Conservation (phyloP, 2,797 vertebrate species). For the Acrossocheilus fasciatus region DNA sequence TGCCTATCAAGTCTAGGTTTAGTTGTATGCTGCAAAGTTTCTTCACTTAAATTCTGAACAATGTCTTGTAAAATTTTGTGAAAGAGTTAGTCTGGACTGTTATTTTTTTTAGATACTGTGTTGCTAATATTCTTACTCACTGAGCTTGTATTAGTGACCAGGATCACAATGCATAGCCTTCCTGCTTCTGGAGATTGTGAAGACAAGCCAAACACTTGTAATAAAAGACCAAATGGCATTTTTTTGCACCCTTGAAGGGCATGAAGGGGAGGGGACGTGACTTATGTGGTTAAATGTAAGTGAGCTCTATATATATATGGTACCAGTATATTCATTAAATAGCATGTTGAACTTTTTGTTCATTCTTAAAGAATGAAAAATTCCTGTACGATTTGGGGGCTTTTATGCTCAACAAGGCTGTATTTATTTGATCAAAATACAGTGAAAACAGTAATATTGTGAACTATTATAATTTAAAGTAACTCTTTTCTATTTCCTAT, state of each 20-base stretch:
- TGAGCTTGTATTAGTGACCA: not conserved
- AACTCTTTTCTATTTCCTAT: not conserved
- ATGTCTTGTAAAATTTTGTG: not conserved
- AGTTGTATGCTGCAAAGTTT: not conserved
- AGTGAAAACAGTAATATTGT: not conserved
- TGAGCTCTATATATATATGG: not conserved
- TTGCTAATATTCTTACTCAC: not conserved
- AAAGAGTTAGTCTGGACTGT: not conserved
- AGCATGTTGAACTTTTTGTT: not conserved
- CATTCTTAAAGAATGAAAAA: not conserved
- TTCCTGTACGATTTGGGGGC: not conserved
- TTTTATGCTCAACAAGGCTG: not conserved
- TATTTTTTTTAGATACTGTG: not conserved
- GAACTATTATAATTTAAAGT: not conserved
- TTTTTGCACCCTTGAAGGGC: slow-evolving; percentile 1
- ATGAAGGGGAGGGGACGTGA: not conserved
- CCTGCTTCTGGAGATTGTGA: not conserved
- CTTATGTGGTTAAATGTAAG: not conserved
- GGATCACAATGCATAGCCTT: not conserved
- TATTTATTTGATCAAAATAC: not conserved
- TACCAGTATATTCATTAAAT: not conserved
- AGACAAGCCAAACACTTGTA: not conserved
- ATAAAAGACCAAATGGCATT: not conserved
- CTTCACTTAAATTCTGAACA: not conserved
- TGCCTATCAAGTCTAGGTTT: slow-evolving; percentile 5